Base-by-base conservation (phyloP, 2,797 vertebrate species). In the Todus mexicanus region DNA sequence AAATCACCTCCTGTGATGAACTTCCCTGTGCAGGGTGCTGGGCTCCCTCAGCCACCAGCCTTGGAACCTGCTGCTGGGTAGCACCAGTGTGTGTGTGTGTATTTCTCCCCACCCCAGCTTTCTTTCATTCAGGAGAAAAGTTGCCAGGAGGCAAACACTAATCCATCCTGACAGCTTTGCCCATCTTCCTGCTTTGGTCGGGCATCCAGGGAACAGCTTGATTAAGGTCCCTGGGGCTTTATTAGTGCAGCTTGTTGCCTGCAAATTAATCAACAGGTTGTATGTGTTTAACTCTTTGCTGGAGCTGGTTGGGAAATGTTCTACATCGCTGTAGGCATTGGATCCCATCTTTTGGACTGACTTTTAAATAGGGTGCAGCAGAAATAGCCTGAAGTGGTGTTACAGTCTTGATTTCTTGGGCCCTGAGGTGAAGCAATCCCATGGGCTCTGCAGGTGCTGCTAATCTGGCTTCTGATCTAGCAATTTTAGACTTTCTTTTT, bases 111-210 rank as follows among this genome's bases (percentile, higher is more conserved):
- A 54, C 51, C 35, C 64, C 2, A 15, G 2, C 42, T 74, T 68
- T 6, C 45, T 86, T 73, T 89, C 90, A 91, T 92, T 92, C 57
- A 89, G 84, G 87, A 91, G 83, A 87, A 57, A 61, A 1, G 61
- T 27, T 90, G 87, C 84, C 80, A 90, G 83, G 77, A 69, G 83
- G 88, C 84, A 92, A 96, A 90, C 37, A 1, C 83, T 95, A 95
- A 96, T 96, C 57, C 73, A 84, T 94, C 82, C 91, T 91, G 94
- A 96, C 93, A 96, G 95, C 90, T 94, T 93, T 96, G 89, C 95
- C 89, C 86, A 84, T 94, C 91, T 95, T 81, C 87, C 95, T 92
- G 91, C 93, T 85, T 93, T 81, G 88, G 76, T 73, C 84, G 92
- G 91, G 84, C 84, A 94, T 96, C 83, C 84, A 93, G 78, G 82